Base-by-base conservation (phyloP, 2,797 vertebrate species). In the Gadopsis marmoratus region DNA sequence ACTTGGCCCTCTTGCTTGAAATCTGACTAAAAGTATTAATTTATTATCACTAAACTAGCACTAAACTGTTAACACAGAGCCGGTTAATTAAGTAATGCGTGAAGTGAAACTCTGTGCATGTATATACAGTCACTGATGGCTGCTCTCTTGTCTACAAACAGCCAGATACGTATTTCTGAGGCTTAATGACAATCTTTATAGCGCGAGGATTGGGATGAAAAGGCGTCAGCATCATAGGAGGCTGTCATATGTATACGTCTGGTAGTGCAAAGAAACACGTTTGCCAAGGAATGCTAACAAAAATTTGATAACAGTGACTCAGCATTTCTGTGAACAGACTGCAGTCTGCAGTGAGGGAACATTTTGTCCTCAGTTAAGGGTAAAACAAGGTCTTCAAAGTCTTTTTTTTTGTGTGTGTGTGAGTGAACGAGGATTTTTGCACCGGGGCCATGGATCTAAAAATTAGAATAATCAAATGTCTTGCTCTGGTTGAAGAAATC, bases 271-370 rank as follows among this genome's bases (percentile, higher is more conserved):
- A 68, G 35, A 23, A 37, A 65, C 71, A 72, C 29, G 1, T 61
- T 68, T 58, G 21, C 39, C 59, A 37, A 35, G 54, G 58, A 81
- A 62, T 29, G 67, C n/a, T 35, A 75, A 64, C 11, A 2, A 67
- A 55, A 71, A 3, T 11, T 65, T 84, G 54, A 29, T 55, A 68
- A 66, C 72, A 86, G 79, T 91, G 91, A 92, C 85, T 66, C 87
- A 90, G 88, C 90, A 63, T 84, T 87, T 84, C 76, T 85, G 67
- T 56, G 65, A 68, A 51, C 64, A 81, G 86, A 70, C 84, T 88
- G 83, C 84, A 81, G 84, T 55, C 77, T 86, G 76, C 81, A 81
- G 86, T 7, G 35, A 78, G 61, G 75, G 78, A 81, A 81, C 74
- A 61, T 51, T 71, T 83, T 77, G 72, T 78, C 61, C 81, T 81